phyloP scores from a whole-genome alignment of 1,140 invertebrate species.

The Drosophila mauritiana region DNA sequence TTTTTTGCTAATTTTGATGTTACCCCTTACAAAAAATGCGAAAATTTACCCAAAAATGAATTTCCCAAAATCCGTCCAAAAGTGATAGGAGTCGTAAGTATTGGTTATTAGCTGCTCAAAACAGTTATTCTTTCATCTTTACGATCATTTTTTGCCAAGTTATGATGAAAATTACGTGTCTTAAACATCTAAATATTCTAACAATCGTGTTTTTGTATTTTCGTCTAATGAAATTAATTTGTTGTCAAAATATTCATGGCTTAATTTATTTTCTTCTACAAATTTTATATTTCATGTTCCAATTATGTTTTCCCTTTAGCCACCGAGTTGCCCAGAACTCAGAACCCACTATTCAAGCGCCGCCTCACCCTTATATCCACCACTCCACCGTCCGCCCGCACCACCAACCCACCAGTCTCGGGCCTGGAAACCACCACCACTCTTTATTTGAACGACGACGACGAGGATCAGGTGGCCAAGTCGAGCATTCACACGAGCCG shows the following conservation, averaged over 20 bases:
- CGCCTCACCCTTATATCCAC: conserved; percentile 61
- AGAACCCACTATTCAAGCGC: conserved; percentile 78
- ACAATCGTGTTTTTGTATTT: not conserved
- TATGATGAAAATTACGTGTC: too few relatives aligned
- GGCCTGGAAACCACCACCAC: conserved; percentile 52
- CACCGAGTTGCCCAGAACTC: conserved; percentile 74
- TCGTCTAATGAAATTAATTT: too few relatives aligned
- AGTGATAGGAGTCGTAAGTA: too few relatives aligned
- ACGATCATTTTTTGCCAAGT: too few relatives aligned
- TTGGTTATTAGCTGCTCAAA: too few relatives aligned
- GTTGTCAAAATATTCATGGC: not conserved
- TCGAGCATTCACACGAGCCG: conserved; percentile 78
- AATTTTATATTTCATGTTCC: not conserved
- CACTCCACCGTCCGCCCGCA: conserved; percentile 8
- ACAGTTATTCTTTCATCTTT: too few relatives aligned
- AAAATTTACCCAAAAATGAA: too few relatives aligned
- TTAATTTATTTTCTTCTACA: not conserved
- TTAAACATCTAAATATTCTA: too few relatives aligned
- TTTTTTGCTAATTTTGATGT: too few relatives aligned
- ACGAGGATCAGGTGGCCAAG: conserved; percentile 76
- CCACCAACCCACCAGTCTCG: conserved; percentile 27
- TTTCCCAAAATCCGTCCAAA: too few relatives aligned
- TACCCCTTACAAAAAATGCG: too few relatives aligned
- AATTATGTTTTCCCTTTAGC: conserved; percentile 17
- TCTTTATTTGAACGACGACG: conserved; percentile 53